Evolutionary conservation across 2,113 vertebrate genomes (phyloP).

Genomic region (Macroglossus sobrinus): DNA sequence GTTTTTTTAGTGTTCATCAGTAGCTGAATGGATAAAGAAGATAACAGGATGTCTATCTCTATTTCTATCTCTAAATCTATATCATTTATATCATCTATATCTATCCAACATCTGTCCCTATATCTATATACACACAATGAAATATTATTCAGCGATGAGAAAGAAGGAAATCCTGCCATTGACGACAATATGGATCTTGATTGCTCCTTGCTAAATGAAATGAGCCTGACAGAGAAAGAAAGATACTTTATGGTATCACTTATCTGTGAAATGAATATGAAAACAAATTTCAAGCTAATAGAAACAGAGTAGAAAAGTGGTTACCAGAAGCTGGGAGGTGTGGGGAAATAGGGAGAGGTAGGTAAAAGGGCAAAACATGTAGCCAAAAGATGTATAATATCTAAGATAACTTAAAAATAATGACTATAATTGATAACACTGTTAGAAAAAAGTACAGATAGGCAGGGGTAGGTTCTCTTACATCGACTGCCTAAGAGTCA

Average conservation of each 20-base stretch:
- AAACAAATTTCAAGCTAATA: not conserved
- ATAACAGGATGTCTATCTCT: not conserved
- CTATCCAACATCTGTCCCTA: too few relatives aligned
- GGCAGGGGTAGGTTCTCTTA: too few relatives aligned
- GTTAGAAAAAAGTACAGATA: not conserved
- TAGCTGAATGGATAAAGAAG: not conserved
- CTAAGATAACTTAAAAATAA: not conserved
- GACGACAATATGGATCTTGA: not conserved
- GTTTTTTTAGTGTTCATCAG: not conserved
- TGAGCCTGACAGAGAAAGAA: not conserved
- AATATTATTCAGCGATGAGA: not conserved
- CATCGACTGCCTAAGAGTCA: too few relatives aligned
- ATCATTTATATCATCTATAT: not conserved
- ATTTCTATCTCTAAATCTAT: not conserved
- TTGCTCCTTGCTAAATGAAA: not conserved
- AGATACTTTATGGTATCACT: not conserved
- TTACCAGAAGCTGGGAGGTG: not conserved
- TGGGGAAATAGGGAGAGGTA: not conserved
- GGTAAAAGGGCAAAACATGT: not conserved
- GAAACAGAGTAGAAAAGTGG: not conserved
- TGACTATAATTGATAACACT: not conserved
- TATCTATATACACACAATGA: not conserved
- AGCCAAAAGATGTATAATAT: not conserved
- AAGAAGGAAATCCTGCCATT: not conserved
- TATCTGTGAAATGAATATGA: not conserved